Base-by-base conservation (phyloP, 30 jellyfish, hydroid and myxozoan species). In the Hydra vulgaris region DNA sequence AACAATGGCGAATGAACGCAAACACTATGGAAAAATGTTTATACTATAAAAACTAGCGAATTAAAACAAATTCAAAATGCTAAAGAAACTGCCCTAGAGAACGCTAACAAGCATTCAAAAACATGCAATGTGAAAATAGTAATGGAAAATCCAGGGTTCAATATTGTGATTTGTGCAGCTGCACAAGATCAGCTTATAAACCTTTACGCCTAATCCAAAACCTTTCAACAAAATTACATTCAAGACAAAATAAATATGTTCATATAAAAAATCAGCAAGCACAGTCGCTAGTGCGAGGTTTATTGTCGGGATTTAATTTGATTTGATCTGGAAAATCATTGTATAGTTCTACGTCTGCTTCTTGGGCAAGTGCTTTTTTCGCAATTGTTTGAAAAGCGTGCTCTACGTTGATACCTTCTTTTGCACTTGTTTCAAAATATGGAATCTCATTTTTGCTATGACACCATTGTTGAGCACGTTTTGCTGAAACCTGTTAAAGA, bases 391-490 rank as follows among this genome's bases (percentile, higher is more conserved):
- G 97, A 69, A 94, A 94, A 25, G 99, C 99, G 23, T 88, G 97
- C 74, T 94, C 99, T 55, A 94, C 99, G 73, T 94, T 94, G 70
- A 94, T 94, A 18, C 99, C 99, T 81, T 94, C 99, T 77, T 94
- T 94, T 25, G 99, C 99, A 70, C 96, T 88, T 66, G 99, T 94
- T 81, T 94, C 99, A 80, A 94, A 94, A 61, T 94, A 94, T 17
- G 97, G 97, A 73, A 94, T 89, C 72, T 94, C 97, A 83, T 88
- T 94, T 75, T 94, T 94, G 74, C 95, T 88, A 78, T 88, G 97
- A 79, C 99, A 94, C 99, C 99, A 94, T 78, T 89, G 97, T 70
- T 94, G 97, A n/a, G 99, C 99, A 66, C 97, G 89, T 83, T 94
- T 94, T 25, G 97, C 97, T 17, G 99, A 85, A 18, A 94, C 96